These are phyloP conservation scores for Pheosia tremula DNA, from an alignment of 2,888 invertebrate genomes.

Conservation along the genomic window DNA sequence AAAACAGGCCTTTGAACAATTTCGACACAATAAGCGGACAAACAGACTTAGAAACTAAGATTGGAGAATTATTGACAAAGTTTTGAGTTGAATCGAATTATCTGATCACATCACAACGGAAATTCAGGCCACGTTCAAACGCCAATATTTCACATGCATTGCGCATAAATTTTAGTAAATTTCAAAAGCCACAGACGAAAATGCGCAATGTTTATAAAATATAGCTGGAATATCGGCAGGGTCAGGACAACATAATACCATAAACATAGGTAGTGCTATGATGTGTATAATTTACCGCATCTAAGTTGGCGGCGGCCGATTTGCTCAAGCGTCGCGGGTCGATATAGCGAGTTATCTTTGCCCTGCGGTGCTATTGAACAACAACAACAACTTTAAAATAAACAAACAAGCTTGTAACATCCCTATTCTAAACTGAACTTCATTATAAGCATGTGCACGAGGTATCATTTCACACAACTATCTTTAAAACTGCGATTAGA, in stretches of 20 bases:
- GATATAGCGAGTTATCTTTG: conserved; percentile 80
- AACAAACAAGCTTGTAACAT: conserved; percentile 7
- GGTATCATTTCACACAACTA: too few species aligned
- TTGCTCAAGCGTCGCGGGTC: conserved; percentile 78
- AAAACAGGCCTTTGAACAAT: conserved; percentile 8
- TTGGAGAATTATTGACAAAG: not conserved
- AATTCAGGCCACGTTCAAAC: conserved; percentile 30
- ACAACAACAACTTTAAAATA: conserved; percentile 46
- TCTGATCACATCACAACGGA: conserved; percentile 30
- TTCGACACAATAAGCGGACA: conserved; percentile 26
- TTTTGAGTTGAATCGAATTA: conserved; percentile 2
- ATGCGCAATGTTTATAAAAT: conserved; percentile 30
- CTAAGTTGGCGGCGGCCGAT: conserved; percentile 73
- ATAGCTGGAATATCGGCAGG: conserved; percentile 26
- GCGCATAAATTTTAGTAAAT: conserved; percentile 9
- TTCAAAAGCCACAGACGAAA: not conserved
- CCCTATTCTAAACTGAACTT: not conserved
- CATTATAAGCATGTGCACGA: not conserved
- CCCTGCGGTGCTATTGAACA: conserved; percentile 79
- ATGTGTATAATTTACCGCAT: conserved; percentile 68
- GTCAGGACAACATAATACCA: conserved; percentile 49
- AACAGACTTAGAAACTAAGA: conserved; percentile 19
- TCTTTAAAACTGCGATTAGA: too few species aligned
- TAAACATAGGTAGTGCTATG: conserved; percentile 59
- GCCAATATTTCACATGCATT: conserved; percentile 26